Conservation (phyloP, 2,888 invertebrate genomes). For the Oxycera nigricornis region DNA sequence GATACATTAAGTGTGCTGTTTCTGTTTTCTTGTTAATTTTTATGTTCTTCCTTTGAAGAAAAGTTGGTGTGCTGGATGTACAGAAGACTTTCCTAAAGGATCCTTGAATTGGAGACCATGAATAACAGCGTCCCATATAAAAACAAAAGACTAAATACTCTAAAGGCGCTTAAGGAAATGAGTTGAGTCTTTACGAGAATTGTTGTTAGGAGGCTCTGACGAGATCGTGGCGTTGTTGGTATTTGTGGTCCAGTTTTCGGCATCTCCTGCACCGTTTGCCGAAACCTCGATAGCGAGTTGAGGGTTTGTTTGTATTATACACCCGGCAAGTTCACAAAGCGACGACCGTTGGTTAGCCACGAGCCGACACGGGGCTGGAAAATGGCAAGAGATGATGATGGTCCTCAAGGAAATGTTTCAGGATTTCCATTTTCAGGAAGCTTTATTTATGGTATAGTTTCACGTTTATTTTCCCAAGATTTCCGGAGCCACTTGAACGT, state of each 20-base stretch:
- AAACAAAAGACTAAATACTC: slow-evolving; percentile 41
- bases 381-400: background rate
- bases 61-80: background rate
- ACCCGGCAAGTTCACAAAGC: slow-evolving; percentile 16
- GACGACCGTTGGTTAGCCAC: background rate
- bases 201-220: slow-evolving; percentile 44
- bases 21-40: slow-evolving; percentile 46
- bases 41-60: slow-evolving; percentile 42
- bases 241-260: slow-evolving; percentile 41
- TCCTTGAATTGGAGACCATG: background rate
- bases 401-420: slow-evolving; percentile 15
- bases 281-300: background rate
- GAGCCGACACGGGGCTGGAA: background rate
- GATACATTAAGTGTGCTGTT: slow-evolving; percentile 46
- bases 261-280: background rate
- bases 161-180: slow-evolving; percentile 44
- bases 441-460: slow-evolving; percentile 31
- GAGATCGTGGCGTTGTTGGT: slow-evolving; percentile 45
- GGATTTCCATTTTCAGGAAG: slow-evolving; percentile 19
- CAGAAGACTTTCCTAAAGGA: background rate
- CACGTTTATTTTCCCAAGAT: slow-evolving; percentile 14
- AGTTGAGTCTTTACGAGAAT: slow-evolving; percentile 40
- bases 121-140: slow-evolving; percentile 36
- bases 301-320: slow-evolving; percentile 32
- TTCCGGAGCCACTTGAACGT: slow-evolving; percentile 7